Base-by-base conservation (phyloP, 2,113 vertebrate genomes). In the Meles meles region DNA sequence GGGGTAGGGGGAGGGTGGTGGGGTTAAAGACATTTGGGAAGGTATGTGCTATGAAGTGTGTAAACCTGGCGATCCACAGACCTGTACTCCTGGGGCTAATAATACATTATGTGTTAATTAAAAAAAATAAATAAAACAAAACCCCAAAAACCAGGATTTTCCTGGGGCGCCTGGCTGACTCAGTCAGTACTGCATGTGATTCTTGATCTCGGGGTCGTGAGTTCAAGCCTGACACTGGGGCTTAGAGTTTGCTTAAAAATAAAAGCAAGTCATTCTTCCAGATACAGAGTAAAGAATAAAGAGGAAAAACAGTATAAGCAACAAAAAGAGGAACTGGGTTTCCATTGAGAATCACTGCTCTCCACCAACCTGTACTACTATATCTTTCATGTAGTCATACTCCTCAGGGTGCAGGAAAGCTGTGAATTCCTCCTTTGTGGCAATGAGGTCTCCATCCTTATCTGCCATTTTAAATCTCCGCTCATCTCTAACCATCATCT, bases 321-420 rank as follows among this genome's bases (percentile, higher is more conserved):
- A 42, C 27, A 82, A 61, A 25, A 82, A 81, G 44, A 88, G 27
- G 27, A 39, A 44, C 25, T 3, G 7, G 42, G 20, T 27, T 80
- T 37, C 59, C 7, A 9, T 0, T 34, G 34, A 11, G 86, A 87
- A 47, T 6, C 21, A 47, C 14, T 5, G 4, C 10, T 23, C 42
- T 9, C 42, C 4, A 88, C 98, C 27, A 93, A 99, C 99, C 99
- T 99, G 98, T 34, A 99, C 99, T 0, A 99, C 99, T 0, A 99
- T 99, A 29, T 99, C 99, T 89, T 99, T 99, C 99, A 99, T 99
- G 98, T 99, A 99, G 7, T 99, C 99, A 0, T 99, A 99, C n/a
- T 99, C 99, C 52, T 99, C 99, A 0, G 99, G 99, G 90, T 99
- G 99, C 77, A 99, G 98, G 49, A 99, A 99, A 55, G 99, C 99